Evolutionary conservation across 2,888 invertebrate genomes (phyloP).

Genomic region (Temnothorax unifasciatus): DNA sequence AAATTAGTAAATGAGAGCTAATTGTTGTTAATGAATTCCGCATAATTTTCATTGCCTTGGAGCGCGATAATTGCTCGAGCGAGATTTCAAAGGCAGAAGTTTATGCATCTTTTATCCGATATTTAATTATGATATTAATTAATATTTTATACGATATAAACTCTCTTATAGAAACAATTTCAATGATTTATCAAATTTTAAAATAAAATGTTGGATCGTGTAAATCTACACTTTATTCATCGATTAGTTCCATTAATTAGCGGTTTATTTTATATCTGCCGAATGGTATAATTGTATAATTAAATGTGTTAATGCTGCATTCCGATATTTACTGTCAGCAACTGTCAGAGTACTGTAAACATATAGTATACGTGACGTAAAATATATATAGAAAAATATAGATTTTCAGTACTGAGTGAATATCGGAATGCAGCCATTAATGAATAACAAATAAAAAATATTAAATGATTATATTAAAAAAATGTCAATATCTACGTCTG

Average conservation of each 20-base stretch:
- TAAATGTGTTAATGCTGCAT: not conserved
- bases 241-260: conserved; percentile 4
- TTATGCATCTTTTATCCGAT: conserved; percentile 28
- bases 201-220: not conserved
- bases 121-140: conserved; percentile 34
- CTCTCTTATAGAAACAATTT: conserved; percentile 7
- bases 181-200: conserved; percentile 11
- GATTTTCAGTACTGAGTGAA: no score
- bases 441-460: conserved; percentile 6
- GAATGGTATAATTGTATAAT: not conserved
- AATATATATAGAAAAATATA: no score
- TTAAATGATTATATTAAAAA: not conserved
- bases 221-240: not conserved
- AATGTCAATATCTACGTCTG: not conserved
- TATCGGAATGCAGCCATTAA: not conserved
- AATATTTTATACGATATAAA: conserved; percentile 13
- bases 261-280: not conserved
- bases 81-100: conserved; percentile 29
- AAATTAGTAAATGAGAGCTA: conserved; percentile 47
- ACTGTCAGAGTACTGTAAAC: no score
- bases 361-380: no score
- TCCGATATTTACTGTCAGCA: no score
- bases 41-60: conserved; percentile 24
- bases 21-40: conserved; percentile 39
- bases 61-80: conserved; percentile 24